phyloP scores from a whole-genome alignment of 1,140 invertebrate genomes.

The silkworm (Bombyx mori) region ASM3026992v2 NC_085123.1:2946001-2946500 shows the following conservation, averaged over 20 bases:
- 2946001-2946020: too few relatives aligned
- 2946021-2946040: too few relatives aligned
- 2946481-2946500: background rate
- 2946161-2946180: too few relatives aligned
- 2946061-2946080: too few relatives aligned
- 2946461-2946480: conserved; percentile 5
- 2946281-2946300: conserved; percentile 46
- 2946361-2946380: conserved; percentile 14
- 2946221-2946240: conserved; percentile 1
- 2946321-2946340: conserved; percentile 49
- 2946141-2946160: too few relatives aligned
- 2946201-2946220: too few relatives aligned
- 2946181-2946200: too few relatives aligned
- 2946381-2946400: conserved; percentile 28
- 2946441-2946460: conserved; percentile 19
- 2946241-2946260: background rate
- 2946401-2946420: conserved; percentile 18
- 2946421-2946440: conserved; percentile 21
- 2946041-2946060: too few relatives aligned
- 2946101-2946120: too few relatives aligned
- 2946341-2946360: conserved; percentile 31
- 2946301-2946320: background rate
- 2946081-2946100: too few relatives aligned
- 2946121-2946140: too few relatives aligned
- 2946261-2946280: conserved; percentile 25